Evolutionary conservation across 2,113 vertebrate genomes (phyloP).

Genomic region (Coturnix japonica): DNA sequence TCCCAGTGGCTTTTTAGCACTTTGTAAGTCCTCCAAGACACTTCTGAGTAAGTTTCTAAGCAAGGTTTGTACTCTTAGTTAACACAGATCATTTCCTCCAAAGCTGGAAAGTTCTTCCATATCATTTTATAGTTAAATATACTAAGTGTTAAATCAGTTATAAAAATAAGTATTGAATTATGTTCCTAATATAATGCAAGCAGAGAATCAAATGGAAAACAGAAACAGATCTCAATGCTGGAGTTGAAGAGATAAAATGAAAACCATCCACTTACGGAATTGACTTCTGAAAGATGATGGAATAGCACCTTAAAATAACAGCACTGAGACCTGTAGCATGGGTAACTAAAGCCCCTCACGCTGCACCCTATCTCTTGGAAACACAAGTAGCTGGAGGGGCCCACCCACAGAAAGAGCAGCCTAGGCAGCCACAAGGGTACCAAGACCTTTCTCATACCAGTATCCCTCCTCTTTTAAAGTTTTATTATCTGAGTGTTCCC

Average conservation of each 20-base stretch:
- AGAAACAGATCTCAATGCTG: neutral
- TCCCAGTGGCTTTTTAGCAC: neutral
- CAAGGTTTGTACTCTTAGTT: neutral
- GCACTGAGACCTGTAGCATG: neutral
- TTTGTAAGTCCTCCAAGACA: neutral
- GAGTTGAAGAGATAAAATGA: neutral
- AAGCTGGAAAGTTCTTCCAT: neutral
- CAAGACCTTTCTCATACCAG: neutral
- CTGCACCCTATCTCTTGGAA: neutral
- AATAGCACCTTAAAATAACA: neutral
- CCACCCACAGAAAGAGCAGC: neutral
- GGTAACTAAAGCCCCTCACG: neutral
- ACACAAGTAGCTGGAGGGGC: neutral
- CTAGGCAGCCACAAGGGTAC: neutral
- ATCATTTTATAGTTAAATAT: neutral
- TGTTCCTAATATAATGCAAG: constrained; percentile 12
- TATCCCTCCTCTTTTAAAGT: neutral
- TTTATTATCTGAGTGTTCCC: neutral
- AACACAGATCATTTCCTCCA: neutral
- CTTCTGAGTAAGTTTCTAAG: neutral
- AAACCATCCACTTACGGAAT: neutral
- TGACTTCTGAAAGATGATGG: neutral
- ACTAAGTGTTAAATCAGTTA: constrained; percentile 4
- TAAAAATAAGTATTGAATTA: neutral
- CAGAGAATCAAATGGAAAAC: neutral